Evolutionary conservation across 2,888 invertebrate species (phyloP).

Genomic region (Coenonympha arcania): DNA sequence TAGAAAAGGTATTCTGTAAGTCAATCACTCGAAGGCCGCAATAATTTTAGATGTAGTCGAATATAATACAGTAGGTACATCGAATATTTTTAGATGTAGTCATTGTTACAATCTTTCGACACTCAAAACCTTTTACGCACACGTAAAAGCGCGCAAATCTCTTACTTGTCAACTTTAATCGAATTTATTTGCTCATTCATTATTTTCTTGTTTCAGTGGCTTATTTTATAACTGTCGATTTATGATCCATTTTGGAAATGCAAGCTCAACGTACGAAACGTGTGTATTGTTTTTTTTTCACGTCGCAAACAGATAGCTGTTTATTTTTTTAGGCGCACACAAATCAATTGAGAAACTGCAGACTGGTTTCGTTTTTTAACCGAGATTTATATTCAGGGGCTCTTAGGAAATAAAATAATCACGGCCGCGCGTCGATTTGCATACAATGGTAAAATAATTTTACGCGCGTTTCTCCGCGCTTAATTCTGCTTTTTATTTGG

Average conservation of each 20-base stretch:
- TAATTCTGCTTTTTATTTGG: slow-evolving; percentile 73
- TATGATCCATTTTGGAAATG: slow-evolving; percentile 5
- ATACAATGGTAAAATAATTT: slow-evolving; percentile 76
- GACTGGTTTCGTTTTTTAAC: slow-evolving; percentile 60
- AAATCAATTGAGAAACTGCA: slow-evolving; percentile 55
- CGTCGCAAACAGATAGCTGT: slow-evolving; percentile 12
- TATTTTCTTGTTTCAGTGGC: slow-evolving; percentile 15
- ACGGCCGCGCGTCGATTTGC: slow-evolving; percentile 68
- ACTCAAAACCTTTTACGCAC: slow-evolving; percentile 3
- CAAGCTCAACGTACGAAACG: not conserved
- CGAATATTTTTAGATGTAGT: not conserved
- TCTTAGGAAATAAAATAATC: slow-evolving; percentile 75
- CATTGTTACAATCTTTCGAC: slow-evolving; percentile 6
- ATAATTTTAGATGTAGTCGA: not conserved
- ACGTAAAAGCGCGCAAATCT: slow-evolving; percentile 2
- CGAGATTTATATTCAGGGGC: slow-evolving; percentile 67
- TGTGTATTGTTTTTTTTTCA: slow-evolving; percentile 10
- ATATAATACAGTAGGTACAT: not conserved
- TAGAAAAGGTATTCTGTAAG: too few relatives aligned
- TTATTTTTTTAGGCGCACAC: slow-evolving; percentile 42
- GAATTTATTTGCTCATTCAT: slow-evolving; percentile 16
- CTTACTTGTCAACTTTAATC: slow-evolving; percentile 12
- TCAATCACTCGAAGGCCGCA: too few relatives aligned
- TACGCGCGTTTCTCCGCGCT: slow-evolving; percentile 74
- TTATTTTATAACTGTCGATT: slow-evolving; percentile 11